Conservation (phyloP, 2,888 invertebrate genomes). For the Danaus chrysippus region DNA sequence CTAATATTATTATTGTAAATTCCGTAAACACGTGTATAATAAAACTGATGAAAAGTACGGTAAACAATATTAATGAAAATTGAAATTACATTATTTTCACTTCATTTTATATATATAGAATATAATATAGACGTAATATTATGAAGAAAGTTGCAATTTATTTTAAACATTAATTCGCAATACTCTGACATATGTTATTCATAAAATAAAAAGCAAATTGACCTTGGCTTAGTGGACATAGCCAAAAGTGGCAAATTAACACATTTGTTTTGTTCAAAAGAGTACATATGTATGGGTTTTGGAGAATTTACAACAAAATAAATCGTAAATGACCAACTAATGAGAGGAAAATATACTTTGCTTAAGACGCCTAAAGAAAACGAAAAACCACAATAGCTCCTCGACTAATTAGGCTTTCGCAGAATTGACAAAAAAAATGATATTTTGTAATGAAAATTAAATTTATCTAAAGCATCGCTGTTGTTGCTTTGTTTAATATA, state of each 20-base stretch:
- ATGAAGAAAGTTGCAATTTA: slow-evolving; percentile 25
- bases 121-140: slow-evolving; percentile 36
- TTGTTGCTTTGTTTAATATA: no score
- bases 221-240: slow-evolving; percentile 47
- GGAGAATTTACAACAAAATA: slow-evolving; percentile 47
- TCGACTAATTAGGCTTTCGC: slow-evolving; percentile 37
- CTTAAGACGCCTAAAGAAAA: slow-evolving; percentile 37
- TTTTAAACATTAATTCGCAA: slow-evolving; percentile 35
- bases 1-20: no score
- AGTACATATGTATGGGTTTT: slow-evolving; percentile 49
- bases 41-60: no score
- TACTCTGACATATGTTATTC: slow-evolving; percentile 37
- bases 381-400: slow-evolving; percentile 33
- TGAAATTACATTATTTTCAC: no score
- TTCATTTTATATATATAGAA: no score
- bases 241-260: slow-evolving; percentile 46
- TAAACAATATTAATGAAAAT: no score
- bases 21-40: no score
- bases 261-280: slow-evolving; percentile 50
- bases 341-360: slow-evolving; percentile 33
- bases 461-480: no score
- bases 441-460: no score
- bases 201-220: slow-evolving; percentile 30
- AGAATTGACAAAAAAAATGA: slow-evolving; percentile 14
- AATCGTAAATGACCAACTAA: slow-evolving; percentile 35